A percentile compares a stretch with the other conserved stretches of the same genome.
Evolutionary conservation across 2,888 invertebrate genomes (phyloP).

Genomic region (Agrotis clavis): DNA sequence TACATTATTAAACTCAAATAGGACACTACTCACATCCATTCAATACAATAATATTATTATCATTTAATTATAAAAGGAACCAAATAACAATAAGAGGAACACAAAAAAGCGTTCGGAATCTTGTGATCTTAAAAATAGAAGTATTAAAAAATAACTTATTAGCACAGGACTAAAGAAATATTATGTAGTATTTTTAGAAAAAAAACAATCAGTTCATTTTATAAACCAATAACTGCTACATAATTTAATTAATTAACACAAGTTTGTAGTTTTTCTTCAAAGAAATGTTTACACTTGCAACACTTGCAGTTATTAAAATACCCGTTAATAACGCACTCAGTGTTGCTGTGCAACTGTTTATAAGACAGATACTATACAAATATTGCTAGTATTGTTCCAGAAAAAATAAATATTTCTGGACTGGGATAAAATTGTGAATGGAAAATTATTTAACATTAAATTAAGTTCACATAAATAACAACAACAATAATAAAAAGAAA

Average conservation of each 20-base stretch:
- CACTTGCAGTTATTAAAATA: conserved; percentile 36
- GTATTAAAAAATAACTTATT: conserved; percentile 75
- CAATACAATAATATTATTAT: conserved; percentile 66
- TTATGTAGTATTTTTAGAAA: conserved; percentile 59
- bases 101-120: conserved; percentile 71
- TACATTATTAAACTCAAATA: conserved; percentile 72
- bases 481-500: conserved; percentile 77
- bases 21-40: conserved; percentile 65
- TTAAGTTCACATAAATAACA: conserved; percentile 79
- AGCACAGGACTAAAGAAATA: conserved; percentile 63
- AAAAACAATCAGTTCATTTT: conserved; percentile 76
- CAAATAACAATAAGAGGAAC: conserved; percentile 80
- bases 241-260: conserved; percentile 24
- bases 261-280: conserved; percentile 4
- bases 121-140: conserved; percentile 66
- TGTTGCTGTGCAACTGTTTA: conserved; percentile 31
- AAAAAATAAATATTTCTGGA: conserved; percentile 9
- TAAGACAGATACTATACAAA: neutral
- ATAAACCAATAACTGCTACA: conserved; percentile 64
- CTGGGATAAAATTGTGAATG: conserved; percentile 33
- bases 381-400: conserved; percentile 2
- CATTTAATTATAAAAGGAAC: conserved; percentile 75
- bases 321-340: conserved; percentile 17
- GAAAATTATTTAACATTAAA: conserved; percentile 58
- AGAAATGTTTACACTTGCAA: conserved; percentile 27